Percentiles rank a stretch among this genome's conserved stretches.
Evolutionary conservation across 2,888 invertebrate species (phyloP).

Genomic region (Andrena minutula): DNA sequence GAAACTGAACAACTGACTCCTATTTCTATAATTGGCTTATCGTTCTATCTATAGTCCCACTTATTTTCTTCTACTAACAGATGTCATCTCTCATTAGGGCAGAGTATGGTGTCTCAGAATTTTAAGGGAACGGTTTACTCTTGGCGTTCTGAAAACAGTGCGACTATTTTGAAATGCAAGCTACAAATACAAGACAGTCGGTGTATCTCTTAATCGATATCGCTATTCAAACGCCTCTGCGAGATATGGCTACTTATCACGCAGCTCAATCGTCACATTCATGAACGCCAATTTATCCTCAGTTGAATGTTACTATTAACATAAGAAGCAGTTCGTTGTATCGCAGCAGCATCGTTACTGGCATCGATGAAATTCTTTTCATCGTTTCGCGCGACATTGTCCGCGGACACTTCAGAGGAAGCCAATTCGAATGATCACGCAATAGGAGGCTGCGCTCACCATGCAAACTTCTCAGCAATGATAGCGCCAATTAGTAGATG

Average conservation of each 20-base stretch:
- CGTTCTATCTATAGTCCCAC: neutral
- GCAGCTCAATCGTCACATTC: too few species aligned
- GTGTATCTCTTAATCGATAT: too few species aligned
- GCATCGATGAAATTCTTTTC: too few species aligned
- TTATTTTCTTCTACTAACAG: conserved; percentile 30
- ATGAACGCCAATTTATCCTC: too few species aligned
- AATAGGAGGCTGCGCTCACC: neutral
- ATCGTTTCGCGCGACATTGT: neutral
- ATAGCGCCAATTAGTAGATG: neutral
- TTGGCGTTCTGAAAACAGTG: too few species aligned
- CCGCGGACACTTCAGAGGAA: neutral
- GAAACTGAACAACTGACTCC: conserved; percentile 17
- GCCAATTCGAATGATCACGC: neutral
- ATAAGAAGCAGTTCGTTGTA: too few species aligned
- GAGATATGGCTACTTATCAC: too few species aligned
- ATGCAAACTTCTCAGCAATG: neutral
- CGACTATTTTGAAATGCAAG: too few species aligned
- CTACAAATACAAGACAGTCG: too few species aligned
- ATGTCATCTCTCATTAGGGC: neutral
- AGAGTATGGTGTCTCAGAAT: neutral
- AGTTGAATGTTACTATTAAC: too few species aligned
- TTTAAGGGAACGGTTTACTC: neutral
- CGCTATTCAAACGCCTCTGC: too few species aligned
- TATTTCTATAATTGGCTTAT: conserved; percentile 1
- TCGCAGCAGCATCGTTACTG: too few species aligned